Base-by-base conservation (phyloP, 2,113 vertebrate genomes). In the Cinclus cinclus region DNA sequence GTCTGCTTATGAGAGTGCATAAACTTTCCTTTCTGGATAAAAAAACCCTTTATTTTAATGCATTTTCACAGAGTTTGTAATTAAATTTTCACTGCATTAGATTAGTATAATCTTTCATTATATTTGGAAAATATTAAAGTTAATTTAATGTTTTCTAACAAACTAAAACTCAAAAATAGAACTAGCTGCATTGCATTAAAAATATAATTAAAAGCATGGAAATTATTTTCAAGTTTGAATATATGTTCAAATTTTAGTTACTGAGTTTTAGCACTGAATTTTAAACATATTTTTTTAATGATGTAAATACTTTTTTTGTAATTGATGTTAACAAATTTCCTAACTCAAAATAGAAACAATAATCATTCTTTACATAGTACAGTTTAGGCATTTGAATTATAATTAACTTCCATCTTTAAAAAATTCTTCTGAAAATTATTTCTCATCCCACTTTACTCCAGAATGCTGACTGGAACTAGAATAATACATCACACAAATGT, bases 401-500 rank as follows among this genome's bases (percentile, higher is more conserved):
- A 94, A 88, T 93, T 90, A 88, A 70, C 49, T 87, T 90, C 15
- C 11, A 35, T 39, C 17, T 76, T 87, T 25, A 46, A 91, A 89
- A 87, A 77, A 42, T 90, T 90, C 41, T 56, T 83, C 68, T 52
- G 42, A 83, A 93, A 88, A 92, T 81, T 80, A 67, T 90, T 93
- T 93, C 93, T 67, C 47, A 53, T 88, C 25, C 44, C 24, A 70
- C 41, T 88, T 24, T 80, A 64, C 35, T 92, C 52, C 64, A 81
- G 64, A 93, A 83, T 64, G 47, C 17, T 87, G 47, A 93, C 63
- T 96, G 59, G 58, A 90, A 27, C 39, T 92, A 56, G 68, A 77
- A 94, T 88, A 95, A 95, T 88, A 52, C 76, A 89, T 96, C 88
- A 80, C 44, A 95, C 30, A 93, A 94, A 90, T 86, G 63, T 94